Evolutionary conservation across 2,113 vertebrate genomes (phyloP), one percentile per base, ranked within the genome.

Genomic region (Ariopsis seemanni): DNA sequence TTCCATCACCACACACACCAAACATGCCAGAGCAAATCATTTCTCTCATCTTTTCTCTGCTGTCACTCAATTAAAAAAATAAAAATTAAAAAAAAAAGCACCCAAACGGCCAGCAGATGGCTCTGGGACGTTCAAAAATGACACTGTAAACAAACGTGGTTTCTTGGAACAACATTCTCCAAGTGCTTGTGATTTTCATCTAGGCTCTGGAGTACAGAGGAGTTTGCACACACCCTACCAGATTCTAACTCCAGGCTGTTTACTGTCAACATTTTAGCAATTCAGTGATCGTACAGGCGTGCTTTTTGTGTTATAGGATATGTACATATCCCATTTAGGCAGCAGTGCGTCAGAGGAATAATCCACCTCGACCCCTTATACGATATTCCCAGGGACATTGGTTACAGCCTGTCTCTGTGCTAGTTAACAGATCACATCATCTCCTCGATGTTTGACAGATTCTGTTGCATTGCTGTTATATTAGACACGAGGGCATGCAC

Each of bases 401-500:
- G n/a, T 53, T 34, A 80, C 3, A 27, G 53, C 17, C 48, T 10
- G 63, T 20, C 12, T 12, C 57, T 80, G 48, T n/a, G 20, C 34
- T 60, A 11, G 50, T 9, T 11, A 2, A 42, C 14, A 2, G 42
- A 8, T 20, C 57, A 85, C 27, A 52, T 14, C 75, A 52, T 6
- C 50, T n/a, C 7, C 8, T 7, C 30, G 18, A 1, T 18, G 53
- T 34, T 20, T 42, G 55, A 60, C 8, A 74, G 79, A 89, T 91
- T 91, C 91, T 77, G 90, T 77, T 85, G 57, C 55, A 48, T 12
- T 55, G 79, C 63, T 74, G 90, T 67, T 87, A 82, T 48, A 81
- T 58, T 82, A 55, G 63, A 58, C 69, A 62, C 57, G 8, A 74
- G 27, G 9, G 48, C 52, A 62, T 7, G 55, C 27, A 22, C 34